Evolutionary conservation across 1,140 invertebrate genomes (phyloP), one percentile per base, ranked within the genome.

Genomic region (Liolophura sinensis): DNA sequence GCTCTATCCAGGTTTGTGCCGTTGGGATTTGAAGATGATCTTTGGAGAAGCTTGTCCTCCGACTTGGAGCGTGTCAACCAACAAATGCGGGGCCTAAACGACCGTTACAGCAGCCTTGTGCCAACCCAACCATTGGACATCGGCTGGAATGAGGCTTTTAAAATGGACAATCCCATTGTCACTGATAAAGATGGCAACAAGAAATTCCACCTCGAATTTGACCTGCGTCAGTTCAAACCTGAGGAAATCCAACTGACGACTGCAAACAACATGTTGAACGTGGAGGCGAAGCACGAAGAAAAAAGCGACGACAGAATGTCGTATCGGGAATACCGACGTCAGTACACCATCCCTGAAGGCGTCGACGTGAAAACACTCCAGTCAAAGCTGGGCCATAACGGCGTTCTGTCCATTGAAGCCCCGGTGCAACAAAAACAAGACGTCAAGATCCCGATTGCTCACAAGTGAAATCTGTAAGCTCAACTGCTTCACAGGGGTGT

Each of bases 331-430:
- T 68, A 69, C n/a, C 49, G 66, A 22, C 27, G 64, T 14, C 54
- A 60, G 24, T 65, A 64, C 48, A n/a, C 50, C 1, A 60, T 68
- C 0, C 67, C 64, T 1, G 63, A 68, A 50, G 64, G 67, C 15
- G 16, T 67, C 27, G 62, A 62, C 48, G 50, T 60, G 46, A 62
- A 69, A 27, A 48, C 20, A 20, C 31, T 69, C n/a, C 25, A 61
- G 12, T 66, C 63, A 5, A 69, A 64, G 50, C 58, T 66, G 18
- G 58, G 22, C 46, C 24, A 63, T 22, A 68, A 72, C 25, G 67
- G 67, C 11, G 60, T 69, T 1, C 58, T 69, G 54, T 58, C 62
- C 31, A 67, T 71, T 56, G 69, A 71, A 31, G 69, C 69, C n/a
- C 65, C 65, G 1, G 51, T 71, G 16, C 62, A 40, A 40, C 31